Evolutionary conservation across 2,797 vertebrate species (phyloP).

Genomic region (Taenioides sp.): DNA sequence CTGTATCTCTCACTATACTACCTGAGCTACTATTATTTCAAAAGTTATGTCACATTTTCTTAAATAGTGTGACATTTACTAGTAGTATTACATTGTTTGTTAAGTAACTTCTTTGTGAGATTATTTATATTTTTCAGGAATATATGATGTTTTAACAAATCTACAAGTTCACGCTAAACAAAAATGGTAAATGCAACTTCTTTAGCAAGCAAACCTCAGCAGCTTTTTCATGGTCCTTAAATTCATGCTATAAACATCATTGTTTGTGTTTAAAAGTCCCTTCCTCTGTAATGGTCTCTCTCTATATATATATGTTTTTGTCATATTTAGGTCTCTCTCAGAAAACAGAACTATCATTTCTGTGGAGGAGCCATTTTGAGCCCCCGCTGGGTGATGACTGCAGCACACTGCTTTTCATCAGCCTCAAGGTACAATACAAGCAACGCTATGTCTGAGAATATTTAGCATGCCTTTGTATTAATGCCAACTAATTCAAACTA

Average conservation of each 20-base stretch:
- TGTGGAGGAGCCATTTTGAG: slow-evolving; percentile 86
- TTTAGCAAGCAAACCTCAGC: neutral
- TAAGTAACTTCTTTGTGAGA: too few relatives aligned
- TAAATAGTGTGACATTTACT: too few relatives aligned
- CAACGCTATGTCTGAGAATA: too few relatives aligned
- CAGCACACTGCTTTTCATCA: slow-evolving; percentile 83
- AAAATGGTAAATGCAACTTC: neutral
- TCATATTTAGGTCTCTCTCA: slow-evolving; percentile 81
- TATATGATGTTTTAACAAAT: too few relatives aligned
- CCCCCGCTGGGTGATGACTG: slow-evolving; percentile 83
- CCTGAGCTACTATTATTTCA: too few relatives aligned
- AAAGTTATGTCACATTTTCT: too few relatives aligned
- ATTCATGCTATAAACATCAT: neutral
- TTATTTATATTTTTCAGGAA: too few relatives aligned
- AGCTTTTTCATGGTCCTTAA: neutral
- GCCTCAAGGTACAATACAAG: slow-evolving; percentile 53
- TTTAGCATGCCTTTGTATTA: too few relatives aligned
- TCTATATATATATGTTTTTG: neutral
- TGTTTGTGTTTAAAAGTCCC: neutral
- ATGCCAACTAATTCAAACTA: neutral
- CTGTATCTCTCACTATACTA: too few relatives aligned
- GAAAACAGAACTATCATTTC: slow-evolving; percentile 79
- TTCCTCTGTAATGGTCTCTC: neutral
- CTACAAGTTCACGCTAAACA: too few relatives aligned
- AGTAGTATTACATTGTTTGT: too few relatives aligned